These are phyloP conservation scores for Nothocercus julius DNA, from an alignment of 2,113 vertebrate species.

Conservation along the genomic window DNA sequence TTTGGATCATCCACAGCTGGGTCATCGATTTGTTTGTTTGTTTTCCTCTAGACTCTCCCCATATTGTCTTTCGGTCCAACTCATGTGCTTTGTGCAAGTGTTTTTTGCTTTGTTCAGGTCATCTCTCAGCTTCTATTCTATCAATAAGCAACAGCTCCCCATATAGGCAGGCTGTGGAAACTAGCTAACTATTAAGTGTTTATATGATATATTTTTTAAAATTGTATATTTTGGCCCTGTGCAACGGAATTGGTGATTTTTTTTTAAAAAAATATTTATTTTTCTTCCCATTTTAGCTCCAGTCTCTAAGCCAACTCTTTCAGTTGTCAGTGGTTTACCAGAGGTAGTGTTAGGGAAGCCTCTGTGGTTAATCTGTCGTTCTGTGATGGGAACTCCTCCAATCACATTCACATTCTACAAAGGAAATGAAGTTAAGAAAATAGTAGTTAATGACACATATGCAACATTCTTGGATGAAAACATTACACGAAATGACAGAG, in stretches of 20 bases:
- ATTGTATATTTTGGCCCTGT: not conserved
- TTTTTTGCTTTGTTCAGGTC: not conserved
- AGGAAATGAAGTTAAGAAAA: slow-evolving; percentile 15
- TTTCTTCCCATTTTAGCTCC: slow-evolving; percentile 59
- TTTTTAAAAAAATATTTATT: not conserved
- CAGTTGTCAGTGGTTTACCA: not conserved
- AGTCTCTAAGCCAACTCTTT: slow-evolving; percentile 64
- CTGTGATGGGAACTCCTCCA: slow-evolving; percentile 59
- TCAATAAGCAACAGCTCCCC: not conserved
- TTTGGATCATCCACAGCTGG: not conserved
- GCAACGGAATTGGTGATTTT: not conserved
- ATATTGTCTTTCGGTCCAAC: not conserved
- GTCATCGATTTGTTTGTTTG: not conserved
- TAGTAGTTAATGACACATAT: not conserved
- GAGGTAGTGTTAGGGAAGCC: slow-evolving; percentile 61
- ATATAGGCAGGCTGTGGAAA: not conserved
- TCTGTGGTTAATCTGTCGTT: slow-evolving; percentile 49
- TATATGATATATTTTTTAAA: not conserved
- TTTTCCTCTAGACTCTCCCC: not conserved
- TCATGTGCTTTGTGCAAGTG: not conserved
- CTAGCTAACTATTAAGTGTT: not conserved
- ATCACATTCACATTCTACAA: slow-evolving; percentile 68
- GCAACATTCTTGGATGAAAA: slow-evolving; percentile 50
- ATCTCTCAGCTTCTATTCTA: not conserved
- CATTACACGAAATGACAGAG: not conserved